phyloP scores from a whole-genome alignment of 1,140 invertebrate genomes.

The Papilio machaon region DNA sequence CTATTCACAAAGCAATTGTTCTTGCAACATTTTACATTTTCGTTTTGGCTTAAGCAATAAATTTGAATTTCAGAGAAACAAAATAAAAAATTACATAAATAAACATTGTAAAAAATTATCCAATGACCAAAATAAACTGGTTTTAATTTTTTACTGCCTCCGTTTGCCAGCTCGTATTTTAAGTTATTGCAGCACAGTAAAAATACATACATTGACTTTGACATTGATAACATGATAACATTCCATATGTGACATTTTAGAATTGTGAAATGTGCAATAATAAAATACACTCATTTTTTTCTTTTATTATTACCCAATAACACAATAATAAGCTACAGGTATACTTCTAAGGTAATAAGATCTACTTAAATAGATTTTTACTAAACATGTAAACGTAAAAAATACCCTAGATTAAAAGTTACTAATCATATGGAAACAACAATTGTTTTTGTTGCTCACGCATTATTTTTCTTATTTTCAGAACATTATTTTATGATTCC shows the following conservation, averaged over 20 bases:
- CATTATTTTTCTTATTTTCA: constrained; percentile 9
- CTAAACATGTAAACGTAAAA: background rate
- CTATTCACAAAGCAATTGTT: background rate
- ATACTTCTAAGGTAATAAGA: background rate
- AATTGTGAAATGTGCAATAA: background rate
- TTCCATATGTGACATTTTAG: background rate
- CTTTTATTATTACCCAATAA: background rate
- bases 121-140: too few species aligned
- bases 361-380: background rate
- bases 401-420: background rate
- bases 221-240: background rate
- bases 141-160: too few species aligned
- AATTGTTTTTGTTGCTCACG: constrained; percentile 3
- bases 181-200: background rate
- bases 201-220: too few species aligned
- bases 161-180: background rate
- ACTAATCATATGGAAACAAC: background rate
- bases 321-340: background rate
- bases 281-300: background rate
- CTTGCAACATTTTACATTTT: background rate
- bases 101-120: too few species aligned
- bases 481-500: background rate
- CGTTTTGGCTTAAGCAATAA: background rate
- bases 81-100: too few species aligned
- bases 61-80: too few species aligned